These are phyloP conservation scores for Torymus texanus DNA, from an alignment of 2,888 invertebrate species.

Conservation along the genomic window DNA sequence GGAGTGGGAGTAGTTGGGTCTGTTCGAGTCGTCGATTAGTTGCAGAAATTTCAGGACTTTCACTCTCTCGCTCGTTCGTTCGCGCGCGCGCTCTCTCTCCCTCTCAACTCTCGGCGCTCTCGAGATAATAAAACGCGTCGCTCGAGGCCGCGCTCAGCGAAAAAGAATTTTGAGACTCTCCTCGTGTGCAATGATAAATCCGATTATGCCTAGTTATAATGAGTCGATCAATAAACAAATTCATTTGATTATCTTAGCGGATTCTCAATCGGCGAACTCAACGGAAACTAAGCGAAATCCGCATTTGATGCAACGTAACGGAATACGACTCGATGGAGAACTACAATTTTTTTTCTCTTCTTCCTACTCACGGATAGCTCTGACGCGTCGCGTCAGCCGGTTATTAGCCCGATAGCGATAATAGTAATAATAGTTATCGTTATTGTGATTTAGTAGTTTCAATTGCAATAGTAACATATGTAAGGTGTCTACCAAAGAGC, in stretches of 20 bases:
- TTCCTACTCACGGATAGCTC: slow-evolving; percentile 18
- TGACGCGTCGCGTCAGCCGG: not conserved
- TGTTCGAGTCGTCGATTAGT: slow-evolving; percentile 47
- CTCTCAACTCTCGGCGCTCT: not conserved
- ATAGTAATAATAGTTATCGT: slow-evolving; percentile 60
- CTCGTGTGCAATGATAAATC: slow-evolving; percentile 44
- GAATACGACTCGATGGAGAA: slow-evolving; percentile 34
- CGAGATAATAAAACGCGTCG: slow-evolving; percentile 34
- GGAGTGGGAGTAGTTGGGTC: slow-evolving; percentile 47
- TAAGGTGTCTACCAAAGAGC: slow-evolving; percentile 69
- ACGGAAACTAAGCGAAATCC: slow-evolving; percentile 25
- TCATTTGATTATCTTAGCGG: slow-evolving; percentile 41
- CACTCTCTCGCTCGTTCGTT: not conserved
- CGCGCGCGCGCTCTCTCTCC: not conserved
- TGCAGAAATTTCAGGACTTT: slow-evolving; percentile 45
- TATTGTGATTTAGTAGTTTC: slow-evolving; percentile 43
- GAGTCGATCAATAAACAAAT: slow-evolving; percentile 38
- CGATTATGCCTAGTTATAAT: slow-evolving; percentile 43
- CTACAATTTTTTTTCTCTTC: slow-evolving; percentile 43
- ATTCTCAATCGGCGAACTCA: slow-evolving; percentile 4
- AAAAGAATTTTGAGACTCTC: slow-evolving; percentile 29
- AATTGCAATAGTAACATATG: slow-evolving; percentile 65
- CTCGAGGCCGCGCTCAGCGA: slow-evolving; percentile 32
- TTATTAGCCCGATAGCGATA: slow-evolving; percentile 46
- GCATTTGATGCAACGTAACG: slow-evolving; percentile 32